Base-by-base conservation (phyloP, 2,888 invertebrate genomes). In the Adelphocoris suturalis region DNA sequence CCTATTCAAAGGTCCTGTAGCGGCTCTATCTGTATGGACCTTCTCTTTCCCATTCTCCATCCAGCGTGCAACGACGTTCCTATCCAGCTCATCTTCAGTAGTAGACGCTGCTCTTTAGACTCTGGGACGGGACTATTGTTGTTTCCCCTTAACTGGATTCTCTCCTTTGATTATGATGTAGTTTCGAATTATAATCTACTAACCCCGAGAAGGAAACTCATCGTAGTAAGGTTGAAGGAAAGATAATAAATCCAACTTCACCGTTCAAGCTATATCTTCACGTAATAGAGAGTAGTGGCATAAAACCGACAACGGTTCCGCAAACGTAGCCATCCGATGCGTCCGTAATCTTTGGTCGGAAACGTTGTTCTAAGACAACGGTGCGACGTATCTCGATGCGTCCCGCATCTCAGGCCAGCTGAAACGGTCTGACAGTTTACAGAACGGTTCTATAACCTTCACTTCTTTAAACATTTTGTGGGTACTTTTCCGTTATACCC, bases 111-210 rank as follows among this genome's bases (percentile, higher is more conserved):
- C 46, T 78, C 78, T 78, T 47, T 78, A n/a, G 16, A 16, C 47
- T 47, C 78, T 5, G 47, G 13, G 78, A 19, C 78, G n/a, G 78
- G 37, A 46, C n/a, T 46, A 78, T 78, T 78, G 78, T 78, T 78
- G 47, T 46, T 78, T n/a, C 19, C n/a, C n/a, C 78, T 46, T 19
- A 78, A 37, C 78, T 78, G 1, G 47, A 68, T 7, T 68, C 68
- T 23, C 23, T 68, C 13, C 68, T 68, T 68, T 19, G 19, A 23
- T 23, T 19, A 11, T 68, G 16, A 52, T 23, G 57, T 16, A 57
- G n/a, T n/a, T 16, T n/a, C 57, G 7, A 5, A 7, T n/a, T 57
- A 16, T 57, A 52, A 57, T n/a, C n/a, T n/a, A n/a, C 57, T 57
- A 5, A 55, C 14, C 55, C 16, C 55, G n/a, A n/a, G n/a, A n/a